Evolutionary conservation across 2,888 invertebrate species (phyloP).

Genomic region (Autographa gamma): DNA sequence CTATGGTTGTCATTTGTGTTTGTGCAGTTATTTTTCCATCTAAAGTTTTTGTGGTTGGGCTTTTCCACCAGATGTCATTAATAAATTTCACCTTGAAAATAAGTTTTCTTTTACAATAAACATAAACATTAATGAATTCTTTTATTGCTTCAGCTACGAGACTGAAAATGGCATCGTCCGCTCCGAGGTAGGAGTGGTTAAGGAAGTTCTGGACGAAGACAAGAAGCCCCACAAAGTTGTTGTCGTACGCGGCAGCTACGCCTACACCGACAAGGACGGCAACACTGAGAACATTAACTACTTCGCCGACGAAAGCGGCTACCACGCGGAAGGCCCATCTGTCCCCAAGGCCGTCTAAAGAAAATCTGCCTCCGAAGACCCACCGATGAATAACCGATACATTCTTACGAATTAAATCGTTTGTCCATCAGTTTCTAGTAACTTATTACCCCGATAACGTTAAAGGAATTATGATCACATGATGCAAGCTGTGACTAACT

Average conservation of each 20-base stretch:
- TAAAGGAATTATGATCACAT: constrained; percentile 25
- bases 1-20: too few species aligned
- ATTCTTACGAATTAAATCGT: constrained; percentile 22
- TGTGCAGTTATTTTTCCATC: too few species aligned
- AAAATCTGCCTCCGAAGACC: constrained; percentile 53
- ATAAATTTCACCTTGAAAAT: too few species aligned
- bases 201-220: constrained; percentile 84
- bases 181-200: constrained; percentile 83
- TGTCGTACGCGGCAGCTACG: constrained; percentile 89
- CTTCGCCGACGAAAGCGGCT: constrained; percentile 90
- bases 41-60: too few species aligned
- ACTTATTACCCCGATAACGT: constrained; percentile 19
- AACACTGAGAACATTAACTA: constrained; percentile 85
- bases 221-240: constrained; percentile 88
- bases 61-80: too few species aligned
- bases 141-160: constrained; percentile 67
- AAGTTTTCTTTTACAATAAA: too few species aligned
- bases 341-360: constrained; percentile 84
- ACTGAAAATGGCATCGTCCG: constrained; percentile 88
- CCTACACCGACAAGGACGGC: constrained; percentile 88
- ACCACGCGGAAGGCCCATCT: constrained; percentile 89
- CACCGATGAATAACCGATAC: constrained; percentile 50
- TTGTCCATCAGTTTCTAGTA: constrained; percentile 15
- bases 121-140: too few species aligned
- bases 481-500: constrained; percentile 18